Percentiles rank a stretch among this genome's conserved stretches.
Conservation (phyloP, 2,888 invertebrate genomes). For the Pilophorus perplexus region DNA sequence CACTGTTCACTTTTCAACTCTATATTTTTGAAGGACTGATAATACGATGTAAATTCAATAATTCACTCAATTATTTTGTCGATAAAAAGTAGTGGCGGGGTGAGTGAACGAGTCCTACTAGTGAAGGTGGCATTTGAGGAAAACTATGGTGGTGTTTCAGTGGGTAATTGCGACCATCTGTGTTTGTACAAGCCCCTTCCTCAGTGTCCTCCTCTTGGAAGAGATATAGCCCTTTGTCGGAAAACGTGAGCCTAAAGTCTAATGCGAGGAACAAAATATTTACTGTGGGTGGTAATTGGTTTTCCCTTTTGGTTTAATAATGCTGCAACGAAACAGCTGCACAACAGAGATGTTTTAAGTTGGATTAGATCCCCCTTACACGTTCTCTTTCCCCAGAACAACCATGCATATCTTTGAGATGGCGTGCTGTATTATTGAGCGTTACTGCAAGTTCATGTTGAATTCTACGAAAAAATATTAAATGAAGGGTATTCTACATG, state of each 20-base stretch:
- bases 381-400: neutral
- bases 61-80: constrained; percentile 5
- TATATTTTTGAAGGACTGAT: too few species aligned
- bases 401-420: too few species aligned
- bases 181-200: constrained; percentile 19
- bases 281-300: constrained; percentile 34
- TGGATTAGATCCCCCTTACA: neutral
- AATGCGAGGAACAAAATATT: constrained; percentile 34
- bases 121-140: neutral
- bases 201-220: constrained; percentile 5
- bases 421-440: too few species aligned
- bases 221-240: constrained; percentile 32
- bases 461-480: too few species aligned
- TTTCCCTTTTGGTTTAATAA: constrained; percentile 34
- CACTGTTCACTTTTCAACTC: too few species aligned
- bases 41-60: constrained; percentile 11
- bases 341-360: constrained; percentile 22
- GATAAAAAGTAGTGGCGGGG: constrained; percentile 4
- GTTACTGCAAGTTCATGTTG: too few species aligned
- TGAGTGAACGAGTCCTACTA: neutral
- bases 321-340: constrained; percentile 28
- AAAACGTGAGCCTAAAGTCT: constrained; percentile 35
- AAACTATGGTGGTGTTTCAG: constrained; percentile 12
- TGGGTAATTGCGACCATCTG: constrained; percentile 18
- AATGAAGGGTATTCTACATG: too few species aligned